These are phyloP conservation scores for Mastomys natalensis DNA, from an alignment of 2,113 vertebrate genomes.

Conservation along the genomic window DNA sequence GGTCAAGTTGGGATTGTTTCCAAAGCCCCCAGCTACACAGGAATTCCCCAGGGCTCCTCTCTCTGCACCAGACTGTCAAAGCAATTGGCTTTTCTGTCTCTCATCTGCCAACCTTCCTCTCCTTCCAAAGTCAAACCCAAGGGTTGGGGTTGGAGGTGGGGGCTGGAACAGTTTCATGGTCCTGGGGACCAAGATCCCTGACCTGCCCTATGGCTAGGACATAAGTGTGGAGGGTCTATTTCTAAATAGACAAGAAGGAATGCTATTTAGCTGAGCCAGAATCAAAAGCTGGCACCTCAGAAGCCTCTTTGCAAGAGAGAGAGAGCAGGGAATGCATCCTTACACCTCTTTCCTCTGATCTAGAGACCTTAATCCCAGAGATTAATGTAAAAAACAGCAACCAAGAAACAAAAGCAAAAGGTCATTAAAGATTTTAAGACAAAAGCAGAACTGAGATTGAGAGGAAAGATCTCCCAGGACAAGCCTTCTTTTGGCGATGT, in stretches of 20 bases:
- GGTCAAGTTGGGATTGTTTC: conserved; percentile 6
- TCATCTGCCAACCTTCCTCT: neutral
- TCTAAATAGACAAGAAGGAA: neutral
- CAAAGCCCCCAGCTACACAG: neutral
- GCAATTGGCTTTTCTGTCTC: conserved; percentile 3
- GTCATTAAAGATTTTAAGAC: neutral
- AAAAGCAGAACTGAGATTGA: neutral
- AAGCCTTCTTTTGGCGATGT: neutral
- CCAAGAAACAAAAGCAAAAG: neutral
- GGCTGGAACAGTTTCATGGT: neutral
- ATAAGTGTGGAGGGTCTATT: neutral
- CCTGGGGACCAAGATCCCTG: neutral
- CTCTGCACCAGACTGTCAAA: neutral
- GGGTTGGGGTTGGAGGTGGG: neutral
- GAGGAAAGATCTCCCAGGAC: neutral
- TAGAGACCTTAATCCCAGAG: neutral
- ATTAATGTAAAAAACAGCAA: neutral
- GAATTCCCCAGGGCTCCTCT: neutral
- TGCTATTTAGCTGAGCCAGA: neutral
- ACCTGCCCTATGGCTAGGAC: neutral
- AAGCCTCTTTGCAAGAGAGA: neutral
- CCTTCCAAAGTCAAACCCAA: neutral
- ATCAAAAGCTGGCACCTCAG: neutral
- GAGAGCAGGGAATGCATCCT: neutral
- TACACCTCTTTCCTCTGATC: neutral